phyloP scores from a whole-genome alignment of 2,888 invertebrate genomes.

The Smittia aterrima region DNA sequence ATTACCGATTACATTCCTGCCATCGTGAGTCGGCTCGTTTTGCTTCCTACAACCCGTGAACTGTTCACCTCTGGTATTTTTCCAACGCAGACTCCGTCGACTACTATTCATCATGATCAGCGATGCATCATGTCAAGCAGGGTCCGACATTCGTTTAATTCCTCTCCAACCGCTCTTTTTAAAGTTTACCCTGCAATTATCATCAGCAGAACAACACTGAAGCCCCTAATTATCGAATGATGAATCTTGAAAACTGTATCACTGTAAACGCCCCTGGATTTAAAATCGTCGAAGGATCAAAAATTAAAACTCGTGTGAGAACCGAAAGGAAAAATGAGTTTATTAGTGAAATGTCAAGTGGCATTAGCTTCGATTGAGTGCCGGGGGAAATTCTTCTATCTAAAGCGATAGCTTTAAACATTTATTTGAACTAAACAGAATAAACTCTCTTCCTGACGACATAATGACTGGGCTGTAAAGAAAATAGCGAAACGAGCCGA shows the following conservation, averaged over 20 bases:
- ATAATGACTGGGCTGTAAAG: constrained; percentile 9
- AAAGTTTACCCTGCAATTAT: constrained; percentile 39
- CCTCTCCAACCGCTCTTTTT: constrained; percentile 17
- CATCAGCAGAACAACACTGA: neutral
- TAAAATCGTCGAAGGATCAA: neutral
- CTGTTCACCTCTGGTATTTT: constrained; percentile 12
- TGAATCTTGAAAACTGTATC: constrained; percentile 30
- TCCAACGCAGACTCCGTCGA: neutral
- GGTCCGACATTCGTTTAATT: too few species aligned
- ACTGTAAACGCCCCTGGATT: constrained; percentile 30
- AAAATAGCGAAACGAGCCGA: neutral
- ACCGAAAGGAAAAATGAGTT: constrained; percentile 9
- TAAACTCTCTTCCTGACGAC: constrained; percentile 13
- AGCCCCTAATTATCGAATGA: constrained; percentile 14
- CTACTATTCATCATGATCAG: neutral
- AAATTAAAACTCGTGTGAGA: neutral
- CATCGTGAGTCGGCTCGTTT: neutral
- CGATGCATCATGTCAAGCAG: neutral
- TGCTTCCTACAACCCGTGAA: constrained; percentile 15
- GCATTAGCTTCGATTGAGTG: constrained; percentile 4
- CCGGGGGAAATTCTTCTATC: neutral
- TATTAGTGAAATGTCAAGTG: constrained; percentile 21
- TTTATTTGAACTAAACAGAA: neutral
- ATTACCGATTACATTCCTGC: constrained; percentile 15
- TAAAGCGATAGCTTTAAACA: neutral